These are phyloP conservation scores for Ridgeia piscesae DNA, from an alignment of 1,140 invertebrate genomes.

Conservation along the genomic window DNA sequence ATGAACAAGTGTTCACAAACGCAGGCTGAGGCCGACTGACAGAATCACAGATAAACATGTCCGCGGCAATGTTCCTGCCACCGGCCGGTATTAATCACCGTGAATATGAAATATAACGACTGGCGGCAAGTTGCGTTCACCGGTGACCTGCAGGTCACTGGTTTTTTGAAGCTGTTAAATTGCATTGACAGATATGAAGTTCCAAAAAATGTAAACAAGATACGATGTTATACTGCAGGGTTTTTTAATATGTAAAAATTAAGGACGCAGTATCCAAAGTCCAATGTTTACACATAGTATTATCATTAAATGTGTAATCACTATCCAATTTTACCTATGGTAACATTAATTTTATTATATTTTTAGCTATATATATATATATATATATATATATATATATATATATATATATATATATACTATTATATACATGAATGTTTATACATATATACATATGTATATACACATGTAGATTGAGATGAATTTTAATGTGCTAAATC, in stretches of 20 bases:
- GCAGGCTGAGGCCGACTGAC: background rate
- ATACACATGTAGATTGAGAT: too few species aligned
- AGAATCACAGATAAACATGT: background rate
- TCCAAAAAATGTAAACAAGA: background rate
- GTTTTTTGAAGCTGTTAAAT: background rate
- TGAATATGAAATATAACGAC: background rate
- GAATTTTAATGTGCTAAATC: too few species aligned
- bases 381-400: too few species aligned
- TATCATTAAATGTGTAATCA: too few species aligned
- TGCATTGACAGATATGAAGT: background rate
- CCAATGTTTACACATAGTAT: background rate
- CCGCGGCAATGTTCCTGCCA: background rate
- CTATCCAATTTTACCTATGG: too few species aligned
- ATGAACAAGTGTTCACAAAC: conserved; percentile 1
- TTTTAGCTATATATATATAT: too few species aligned
- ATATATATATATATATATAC: too few species aligned
- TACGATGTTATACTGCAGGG: background rate
- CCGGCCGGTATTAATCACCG: background rate
- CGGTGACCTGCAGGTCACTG: background rate
- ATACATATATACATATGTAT: too few species aligned
- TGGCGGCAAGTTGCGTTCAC: background rate
- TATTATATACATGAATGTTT: too few species aligned
- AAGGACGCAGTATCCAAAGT: background rate
- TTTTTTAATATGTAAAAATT: too few species aligned
- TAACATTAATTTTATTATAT: too few species aligned